These are phyloP conservation scores for Cardinalis cardinalis DNA, from an alignment of 2,113 vertebrate species.

Conservation along the genomic window DNA sequence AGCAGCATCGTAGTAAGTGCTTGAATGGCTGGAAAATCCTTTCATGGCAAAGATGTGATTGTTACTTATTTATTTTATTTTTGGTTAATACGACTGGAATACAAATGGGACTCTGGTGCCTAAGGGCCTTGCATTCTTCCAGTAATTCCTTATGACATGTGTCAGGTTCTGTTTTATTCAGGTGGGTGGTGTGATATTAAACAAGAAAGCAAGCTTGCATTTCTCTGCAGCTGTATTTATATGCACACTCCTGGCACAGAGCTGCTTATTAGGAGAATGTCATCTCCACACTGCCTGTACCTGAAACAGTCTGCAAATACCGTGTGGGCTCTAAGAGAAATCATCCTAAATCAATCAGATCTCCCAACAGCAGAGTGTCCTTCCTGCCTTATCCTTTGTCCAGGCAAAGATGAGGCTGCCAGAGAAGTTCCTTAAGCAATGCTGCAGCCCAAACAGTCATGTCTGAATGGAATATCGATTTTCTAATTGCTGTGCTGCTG, in stretches of 20 bases:
- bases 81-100: constrained; percentile 36
- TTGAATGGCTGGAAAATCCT: constrained; percentile 37
- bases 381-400: background rate
- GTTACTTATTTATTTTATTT: constrained; percentile 54
- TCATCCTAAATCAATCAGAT: background rate
- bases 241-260: background rate
- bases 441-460: background rate
- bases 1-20: background rate
- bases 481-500: constrained; percentile 72
- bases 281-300: background rate
- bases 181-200: constrained; percentile 56
- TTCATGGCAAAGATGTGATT: constrained; percentile 26
- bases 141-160: constrained; percentile 64
- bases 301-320: background rate
- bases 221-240: constrained; percentile 8
- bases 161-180: constrained; percentile 64
- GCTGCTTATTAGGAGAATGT: constrained; percentile 13
- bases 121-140: constrained; percentile 13
- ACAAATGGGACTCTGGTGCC: constrained; percentile 40
- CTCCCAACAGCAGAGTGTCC: background rate
- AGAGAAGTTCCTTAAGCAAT: background rate
- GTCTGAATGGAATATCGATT: constrained; percentile 65
- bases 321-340: background rate
- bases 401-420: background rate
- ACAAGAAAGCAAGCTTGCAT: constrained; percentile 49